Percentiles rank a stretch among this genome's conserved stretches.
phyloP scores from a whole-genome alignment of 2,113 vertebrate genomes.

The Engraulis encrasicolus region DNA sequence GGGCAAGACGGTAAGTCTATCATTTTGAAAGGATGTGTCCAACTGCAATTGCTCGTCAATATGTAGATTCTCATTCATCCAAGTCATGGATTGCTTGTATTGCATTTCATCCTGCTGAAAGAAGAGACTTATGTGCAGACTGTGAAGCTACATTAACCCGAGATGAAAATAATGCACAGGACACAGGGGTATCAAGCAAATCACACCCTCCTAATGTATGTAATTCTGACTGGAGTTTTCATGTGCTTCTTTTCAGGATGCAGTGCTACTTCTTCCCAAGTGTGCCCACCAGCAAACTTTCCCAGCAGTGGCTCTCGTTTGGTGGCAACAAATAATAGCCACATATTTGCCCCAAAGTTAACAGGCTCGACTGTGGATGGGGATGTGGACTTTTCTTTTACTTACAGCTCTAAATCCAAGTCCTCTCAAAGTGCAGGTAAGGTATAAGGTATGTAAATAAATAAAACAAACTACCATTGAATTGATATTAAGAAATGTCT shows the following conservation, averaged over 20 bases:
- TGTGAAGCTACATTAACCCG: no score
- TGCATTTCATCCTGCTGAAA: no score
- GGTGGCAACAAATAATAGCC: conserved; percentile 1
- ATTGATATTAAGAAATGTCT: neutral
- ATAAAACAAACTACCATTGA: neutral
- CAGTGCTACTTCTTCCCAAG: neutral
- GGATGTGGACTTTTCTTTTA: neutral
- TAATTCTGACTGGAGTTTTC: neutral
- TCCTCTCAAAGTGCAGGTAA: neutral
- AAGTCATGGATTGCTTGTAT: no score
- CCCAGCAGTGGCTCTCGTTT: neutral
- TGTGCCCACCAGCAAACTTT: neutral
- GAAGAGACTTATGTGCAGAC: no score
- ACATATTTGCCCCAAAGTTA: neutral
- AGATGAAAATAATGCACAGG: no score
- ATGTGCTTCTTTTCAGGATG: neutral
- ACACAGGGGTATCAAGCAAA: no score
- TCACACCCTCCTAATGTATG: no score
- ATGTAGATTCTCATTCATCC: no score
- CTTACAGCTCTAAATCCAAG: neutral
- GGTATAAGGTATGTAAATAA: neutral
- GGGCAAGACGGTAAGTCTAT: neutral
- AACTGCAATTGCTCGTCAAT: neutral
- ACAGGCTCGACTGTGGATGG: neutral
- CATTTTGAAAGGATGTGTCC: neutral